These are phyloP conservation scores for Nylanderia fulva DNA, from an alignment of 1,140 invertebrate species.

Conservation along the genomic window DNA sequence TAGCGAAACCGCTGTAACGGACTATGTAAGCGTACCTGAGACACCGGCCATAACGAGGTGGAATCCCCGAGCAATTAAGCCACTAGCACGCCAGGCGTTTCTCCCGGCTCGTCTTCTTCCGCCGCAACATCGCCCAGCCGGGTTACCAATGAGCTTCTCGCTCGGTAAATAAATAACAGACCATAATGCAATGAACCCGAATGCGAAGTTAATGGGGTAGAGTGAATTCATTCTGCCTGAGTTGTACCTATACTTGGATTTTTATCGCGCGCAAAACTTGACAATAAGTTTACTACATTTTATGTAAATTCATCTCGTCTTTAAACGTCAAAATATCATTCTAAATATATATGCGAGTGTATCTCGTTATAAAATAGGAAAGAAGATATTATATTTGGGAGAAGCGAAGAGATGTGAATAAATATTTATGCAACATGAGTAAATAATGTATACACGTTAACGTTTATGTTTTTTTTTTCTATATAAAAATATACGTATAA, in stretches of 20 bases:
- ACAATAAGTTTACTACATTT: background rate
- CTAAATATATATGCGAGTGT: no score
- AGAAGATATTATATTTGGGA: no score
- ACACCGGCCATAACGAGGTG: constrained; percentile 79
- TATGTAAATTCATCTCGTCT: background rate
- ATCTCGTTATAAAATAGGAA: no score
- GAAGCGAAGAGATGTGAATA: no score
- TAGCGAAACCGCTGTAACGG: constrained; percentile 52
- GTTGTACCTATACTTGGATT: constrained; percentile 21
- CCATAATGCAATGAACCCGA: constrained; percentile 35
- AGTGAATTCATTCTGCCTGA: constrained; percentile 30
- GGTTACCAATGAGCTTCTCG: constrained; percentile 49
- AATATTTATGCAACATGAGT: no score
- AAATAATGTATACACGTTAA: background rate
- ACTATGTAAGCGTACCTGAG: constrained; percentile 74
- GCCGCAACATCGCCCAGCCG: constrained; percentile 27
- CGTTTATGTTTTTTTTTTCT: background rate
- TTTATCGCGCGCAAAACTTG: constrained; percentile 15
- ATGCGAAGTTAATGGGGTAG: constrained; percentile 32
- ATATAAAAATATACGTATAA: no score
- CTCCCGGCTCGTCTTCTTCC: constrained; percentile 63
- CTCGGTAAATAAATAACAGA: constrained; percentile 54
- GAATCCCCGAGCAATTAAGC: constrained; percentile 83
- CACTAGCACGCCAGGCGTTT: constrained; percentile 62
- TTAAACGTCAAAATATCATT: background rate